Percentiles rank a stretch among this genome's conserved stretches.
Conservation (phyloP, 2,888 invertebrate species). For the Vannuccia rotundouncinata region DNA sequence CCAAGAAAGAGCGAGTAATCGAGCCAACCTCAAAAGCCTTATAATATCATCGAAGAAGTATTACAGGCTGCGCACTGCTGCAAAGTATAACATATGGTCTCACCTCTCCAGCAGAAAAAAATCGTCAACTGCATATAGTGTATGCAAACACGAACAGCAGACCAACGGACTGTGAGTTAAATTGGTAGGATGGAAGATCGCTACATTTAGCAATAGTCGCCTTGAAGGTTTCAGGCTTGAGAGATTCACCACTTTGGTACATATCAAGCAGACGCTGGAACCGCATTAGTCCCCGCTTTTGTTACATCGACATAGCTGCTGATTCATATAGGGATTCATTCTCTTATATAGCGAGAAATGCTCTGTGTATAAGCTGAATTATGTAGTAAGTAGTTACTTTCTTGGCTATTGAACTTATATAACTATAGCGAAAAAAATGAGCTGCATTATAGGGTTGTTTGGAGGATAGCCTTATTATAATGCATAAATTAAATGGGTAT, state of each 20-base stretch:
- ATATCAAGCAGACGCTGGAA: not conserved
- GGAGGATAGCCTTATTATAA: no score
- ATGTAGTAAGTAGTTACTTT: no score
- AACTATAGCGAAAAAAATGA: no score
- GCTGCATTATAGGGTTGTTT: no score
- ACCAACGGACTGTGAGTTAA: not conserved
- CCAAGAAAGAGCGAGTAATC: no score
- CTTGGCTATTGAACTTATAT: no score
- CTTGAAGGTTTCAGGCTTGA: not conserved
- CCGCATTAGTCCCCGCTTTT: not conserved
- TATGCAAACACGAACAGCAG: not conserved
- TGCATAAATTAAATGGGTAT: no score
- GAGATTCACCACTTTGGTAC: not conserved
- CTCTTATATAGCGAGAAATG: no score
- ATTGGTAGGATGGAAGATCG: not conserved
- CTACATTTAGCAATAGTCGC: not conserved
- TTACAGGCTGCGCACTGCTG: no score
- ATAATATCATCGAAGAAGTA: no score
- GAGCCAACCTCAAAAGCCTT: no score
- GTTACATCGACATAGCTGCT: not conserved
- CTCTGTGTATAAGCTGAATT: no score
- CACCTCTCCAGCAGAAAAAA: not conserved
- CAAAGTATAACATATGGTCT: not conserved
- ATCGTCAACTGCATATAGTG: not conserved
- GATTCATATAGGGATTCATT: not conserved